These are phyloP conservation scores for Orchesella flavescens DNA, from an alignment of 2,888 invertebrate genomes.

Conservation along the genomic window DNA sequence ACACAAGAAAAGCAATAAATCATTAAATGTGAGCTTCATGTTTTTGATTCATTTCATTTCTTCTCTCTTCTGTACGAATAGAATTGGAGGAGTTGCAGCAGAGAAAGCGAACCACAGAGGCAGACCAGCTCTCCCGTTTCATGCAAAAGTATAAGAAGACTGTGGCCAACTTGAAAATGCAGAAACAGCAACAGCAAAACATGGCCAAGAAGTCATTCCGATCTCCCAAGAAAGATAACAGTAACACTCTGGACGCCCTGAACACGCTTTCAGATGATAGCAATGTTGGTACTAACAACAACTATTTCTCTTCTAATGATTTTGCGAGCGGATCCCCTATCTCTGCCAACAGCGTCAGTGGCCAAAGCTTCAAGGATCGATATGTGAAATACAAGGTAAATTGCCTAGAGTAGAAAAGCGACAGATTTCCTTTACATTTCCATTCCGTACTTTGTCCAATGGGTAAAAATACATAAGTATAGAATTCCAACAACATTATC, in stretches of 20 bases:
- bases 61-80: background rate
- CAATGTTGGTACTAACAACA: constrained; percentile 50
- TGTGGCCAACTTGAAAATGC: constrained; percentile 76
- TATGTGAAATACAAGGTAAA: constrained; percentile 79
- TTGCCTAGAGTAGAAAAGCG: background rate
- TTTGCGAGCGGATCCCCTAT: constrained; percentile 69
- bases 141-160: constrained; percentile 81
- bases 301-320: constrained; percentile 69
- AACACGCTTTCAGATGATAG: constrained; percentile 51
- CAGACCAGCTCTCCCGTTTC: constrained; percentile 78
- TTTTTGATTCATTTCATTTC: constrained; percentile 47
- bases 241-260: constrained; percentile 42
- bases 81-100: constrained; percentile 25
- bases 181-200: constrained; percentile 65
- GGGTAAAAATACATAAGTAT: too few species aligned
- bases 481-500: too few species aligned
- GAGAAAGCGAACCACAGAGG: constrained; percentile 73
- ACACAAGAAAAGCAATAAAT: constrained; percentile 33
- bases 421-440: background rate
- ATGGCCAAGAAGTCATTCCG: constrained; percentile 60
- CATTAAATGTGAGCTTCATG: constrained; percentile 32
- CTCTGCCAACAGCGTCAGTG: constrained; percentile 61
- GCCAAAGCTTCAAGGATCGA: constrained; percentile 73
- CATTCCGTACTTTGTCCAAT: background rate
- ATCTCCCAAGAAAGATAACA: constrained; percentile 40